phyloP scores from a whole-genome alignment of 92 coral and sea anemone species.

The Siderastrea siderea region DNA sequence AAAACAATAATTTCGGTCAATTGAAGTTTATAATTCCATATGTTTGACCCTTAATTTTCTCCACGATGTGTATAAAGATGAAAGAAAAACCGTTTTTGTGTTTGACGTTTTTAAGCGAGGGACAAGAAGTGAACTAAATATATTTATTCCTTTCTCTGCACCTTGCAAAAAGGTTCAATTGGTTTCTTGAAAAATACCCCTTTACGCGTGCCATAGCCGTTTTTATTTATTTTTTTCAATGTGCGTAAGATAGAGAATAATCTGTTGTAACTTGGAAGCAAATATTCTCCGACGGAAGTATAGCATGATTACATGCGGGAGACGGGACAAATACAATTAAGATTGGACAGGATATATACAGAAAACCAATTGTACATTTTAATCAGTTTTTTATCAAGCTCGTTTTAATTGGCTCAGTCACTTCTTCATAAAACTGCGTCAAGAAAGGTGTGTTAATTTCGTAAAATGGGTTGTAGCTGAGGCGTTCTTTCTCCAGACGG shows the following conservation, averaged over 20 bases:
- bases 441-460: background rate
- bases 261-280: background rate
- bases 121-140: background rate
- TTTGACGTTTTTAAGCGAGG: background rate
- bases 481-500: background rate
- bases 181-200: too few relatives aligned
- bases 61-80: too few relatives aligned
- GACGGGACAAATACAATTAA: background rate
- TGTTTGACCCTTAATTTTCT: background rate
- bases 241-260: too few relatives aligned
- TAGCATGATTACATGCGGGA: conserved; percentile 3
- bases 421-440: background rate
- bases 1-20: background rate
- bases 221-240: too few relatives aligned
- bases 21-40: background rate
- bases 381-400: conserved; percentile 1
- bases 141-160: too few relatives aligned
- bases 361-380: conserved; percentile 5
- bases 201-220: too few relatives aligned
- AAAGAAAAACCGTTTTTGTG: too few relatives aligned
- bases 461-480: background rate
- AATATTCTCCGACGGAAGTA: conserved; percentile 15
- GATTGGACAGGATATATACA: conserved; percentile 13
- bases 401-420: conserved; percentile 14
- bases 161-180: too few relatives aligned